Evolutionary conservation across 2,888 invertebrate genomes (phyloP), one percentile per base, ranked within the genome.

Genomic region (Nezara viridula): DNA sequence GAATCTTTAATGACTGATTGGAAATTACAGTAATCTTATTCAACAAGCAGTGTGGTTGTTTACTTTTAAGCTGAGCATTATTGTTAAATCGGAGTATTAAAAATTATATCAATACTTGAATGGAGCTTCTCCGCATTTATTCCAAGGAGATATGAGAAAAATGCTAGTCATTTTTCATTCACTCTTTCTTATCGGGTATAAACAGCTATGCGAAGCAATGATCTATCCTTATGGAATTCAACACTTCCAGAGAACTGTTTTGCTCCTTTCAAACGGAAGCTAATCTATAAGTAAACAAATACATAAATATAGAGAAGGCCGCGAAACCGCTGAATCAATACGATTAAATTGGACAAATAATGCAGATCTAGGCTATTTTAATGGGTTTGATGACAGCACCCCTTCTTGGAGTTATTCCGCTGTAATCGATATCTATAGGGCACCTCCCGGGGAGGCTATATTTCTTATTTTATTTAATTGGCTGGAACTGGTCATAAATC

Each of bases 401-500:
- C 66, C 7, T 60, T 37, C 66, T 73, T 6, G 66, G 66, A 73
- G 66, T 73, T 32, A 73, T 73, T 73, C 5, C 66, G 32, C 37
- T 21, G 7, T 73, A 73, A 73, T 73, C 32, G 2, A 73, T 37
- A 73, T 73, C 16, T 37, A 37, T 21, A 7, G 37, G 66, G 14
- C 21, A 73, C 37, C 32, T 19, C 32, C 19, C 19, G 32, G 32
- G 32, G 32, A 7, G 7, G 66, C 32, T 1, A 73, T 73, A 73
- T 73, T 73, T 73, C 66, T 73, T 73, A 37, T 73, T 73, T 73
- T 73, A 73, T 73, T 73, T 37, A 73, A 73, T 73, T 73, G 66
- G 66, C 37, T 73, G 37, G 7, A 37, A 0, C 16, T 73, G 66
- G 66, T 37, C 66, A 73, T 73, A 73, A 73, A 73, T 73, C 21